A percentile compares a stretch with the other conserved stretches of the same genome.
These are phyloP conservation scores for Eriocheir sinensis DNA, from an alignment of 1,140 invertebrate genomes.

Conservation along the genomic window DNA sequence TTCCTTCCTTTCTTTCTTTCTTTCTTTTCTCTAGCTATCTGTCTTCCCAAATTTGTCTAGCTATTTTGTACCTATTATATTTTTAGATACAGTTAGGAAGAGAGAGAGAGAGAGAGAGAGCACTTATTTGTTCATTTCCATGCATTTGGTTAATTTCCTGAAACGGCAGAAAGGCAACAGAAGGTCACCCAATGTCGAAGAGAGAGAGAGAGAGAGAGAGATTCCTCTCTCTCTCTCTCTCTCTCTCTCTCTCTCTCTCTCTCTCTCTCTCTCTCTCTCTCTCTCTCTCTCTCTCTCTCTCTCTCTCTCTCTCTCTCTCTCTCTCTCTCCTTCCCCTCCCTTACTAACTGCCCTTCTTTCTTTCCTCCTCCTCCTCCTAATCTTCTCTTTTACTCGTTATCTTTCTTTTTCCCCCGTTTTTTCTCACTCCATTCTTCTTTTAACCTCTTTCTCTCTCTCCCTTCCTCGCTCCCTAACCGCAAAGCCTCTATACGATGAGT, in stretches of 20 bases:
- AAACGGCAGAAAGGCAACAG: no score
- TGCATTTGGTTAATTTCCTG: no score
- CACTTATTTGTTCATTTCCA: no score
- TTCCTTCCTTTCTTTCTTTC: not conserved
- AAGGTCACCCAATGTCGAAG: no score
- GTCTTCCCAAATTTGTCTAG: no score
- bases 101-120: conserved; percentile 7
- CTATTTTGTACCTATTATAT: no score
- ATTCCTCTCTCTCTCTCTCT: not conserved
- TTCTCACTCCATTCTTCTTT: not conserved
- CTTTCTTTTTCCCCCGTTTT: not conserved
- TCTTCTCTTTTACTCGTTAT: not conserved
- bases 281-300: not conserved
- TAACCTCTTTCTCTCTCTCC: not conserved
- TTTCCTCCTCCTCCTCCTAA: not conserved
- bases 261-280: not conserved
- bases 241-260: not conserved
- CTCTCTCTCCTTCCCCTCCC: not conserved
- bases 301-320: not conserved
- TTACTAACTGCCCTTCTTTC: no score
- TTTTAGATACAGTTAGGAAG: not conserved
- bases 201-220: not conserved
- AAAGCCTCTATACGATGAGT: no score
- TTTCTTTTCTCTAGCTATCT: not conserved
- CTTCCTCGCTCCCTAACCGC: not conserved